Base-by-base conservation (phyloP, 2,113 vertebrate genomes). In the Jaculus jaculus region DNA sequence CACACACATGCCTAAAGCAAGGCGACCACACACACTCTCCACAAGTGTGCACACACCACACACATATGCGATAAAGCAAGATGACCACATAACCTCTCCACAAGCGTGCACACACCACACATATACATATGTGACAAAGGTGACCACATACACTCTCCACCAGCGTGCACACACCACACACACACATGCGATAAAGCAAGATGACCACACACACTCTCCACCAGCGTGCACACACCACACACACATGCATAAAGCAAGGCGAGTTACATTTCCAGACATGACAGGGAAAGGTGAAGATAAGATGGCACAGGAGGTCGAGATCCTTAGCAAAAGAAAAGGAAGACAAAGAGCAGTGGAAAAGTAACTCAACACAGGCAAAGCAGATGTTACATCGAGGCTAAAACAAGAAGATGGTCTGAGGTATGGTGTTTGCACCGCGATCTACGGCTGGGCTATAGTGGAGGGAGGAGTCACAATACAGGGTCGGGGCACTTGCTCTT, bases 401-500 rank as follows among this genome's bases (percentile, higher is more conserved):
- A 65, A 54, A 24, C 1, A 28, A 26, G 89, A 47, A 34, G 75
- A 42, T 0, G 7, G 54, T 7, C 34, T 23, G 39, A 39, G 68
- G 61, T 37, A 69, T 0, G 6, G 37, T 0, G 0, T 61, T 15
- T 9, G 37, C 15, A 7, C 0, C 0, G 6, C 0, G 17, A 7
- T 1, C 72, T 10, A 4, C 20, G 28, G 1, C 16, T 18, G 26
- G 1, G 23, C 73, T 16, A 2, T 0, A 4, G 13, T 15, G 32
- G 47, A 66, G 39, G 15, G 32, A 77, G 24, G 32, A 5, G 13
- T 30, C 88, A 84, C 58, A 1, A 28, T 0, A 7, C 30, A 12
- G 3, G 54, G 60, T 0, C 23, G 9, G 72, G 39, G 77, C 37
- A 34, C 80, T 58, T 3, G 79, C 26, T 32, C 96, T 98, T 98